These are phyloP conservation scores for Nymphalis c-album DNA, from an alignment of 2,888 invertebrate genomes.

Conservation along the genomic window DNA sequence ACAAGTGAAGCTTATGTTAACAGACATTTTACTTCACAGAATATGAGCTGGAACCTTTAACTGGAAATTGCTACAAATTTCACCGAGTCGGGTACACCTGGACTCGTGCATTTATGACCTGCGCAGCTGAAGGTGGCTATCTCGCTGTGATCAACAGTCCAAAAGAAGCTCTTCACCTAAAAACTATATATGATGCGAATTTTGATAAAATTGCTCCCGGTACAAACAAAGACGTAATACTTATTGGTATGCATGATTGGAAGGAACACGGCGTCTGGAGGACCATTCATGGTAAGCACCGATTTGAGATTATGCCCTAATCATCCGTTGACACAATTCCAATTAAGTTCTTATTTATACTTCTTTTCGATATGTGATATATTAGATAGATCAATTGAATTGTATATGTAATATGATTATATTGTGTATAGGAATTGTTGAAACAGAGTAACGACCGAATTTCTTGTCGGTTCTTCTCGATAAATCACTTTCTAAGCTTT, in stretches of 20 bases:
- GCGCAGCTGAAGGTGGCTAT: slow-evolving; percentile 40
- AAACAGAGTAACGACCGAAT: too few relatives aligned
- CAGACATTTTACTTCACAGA: slow-evolving; percentile 14
- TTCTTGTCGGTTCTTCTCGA: too few relatives aligned
- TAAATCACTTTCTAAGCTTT: too few relatives aligned
- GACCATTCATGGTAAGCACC: slow-evolving; percentile 38
- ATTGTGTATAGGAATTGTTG: too few relatives aligned
- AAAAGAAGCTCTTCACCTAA: slow-evolving; percentile 43
- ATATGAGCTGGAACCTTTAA: slow-evolving; percentile 29
- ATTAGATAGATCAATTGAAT: too few relatives aligned
- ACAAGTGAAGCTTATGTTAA: too few relatives aligned
- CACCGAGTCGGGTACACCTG: slow-evolving; percentile 36
- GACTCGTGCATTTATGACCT: slow-evolving; percentile 40
- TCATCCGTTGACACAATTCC: too few relatives aligned
- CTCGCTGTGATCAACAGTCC: slow-evolving; percentile 41
- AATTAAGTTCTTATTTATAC: too few relatives aligned
- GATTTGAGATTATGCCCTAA: neutral
- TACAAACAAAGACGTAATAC: neutral
- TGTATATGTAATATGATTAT: too few relatives aligned
- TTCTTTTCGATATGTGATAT: too few relatives aligned
- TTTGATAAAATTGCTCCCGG: neutral
- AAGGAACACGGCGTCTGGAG: slow-evolving; percentile 40
- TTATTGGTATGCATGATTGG: slow-evolving; percentile 40
- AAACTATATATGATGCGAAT: neutral
- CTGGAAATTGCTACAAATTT: slow-evolving; percentile 43